Base-by-base conservation (phyloP, 2,888 invertebrate species). In the Clepsis dumicolana region DNA sequence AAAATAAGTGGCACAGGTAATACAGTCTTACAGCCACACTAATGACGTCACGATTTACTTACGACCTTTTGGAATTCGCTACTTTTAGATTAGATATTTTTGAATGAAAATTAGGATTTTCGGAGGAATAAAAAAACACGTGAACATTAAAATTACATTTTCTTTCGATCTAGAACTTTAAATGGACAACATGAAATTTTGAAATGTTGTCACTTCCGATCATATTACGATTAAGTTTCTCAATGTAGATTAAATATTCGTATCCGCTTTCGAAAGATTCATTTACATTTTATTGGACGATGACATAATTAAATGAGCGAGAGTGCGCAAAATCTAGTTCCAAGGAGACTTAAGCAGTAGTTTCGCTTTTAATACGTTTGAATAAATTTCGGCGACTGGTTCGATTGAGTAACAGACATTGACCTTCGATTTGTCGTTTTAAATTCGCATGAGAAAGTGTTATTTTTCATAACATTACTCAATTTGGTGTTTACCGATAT, bases 401-500 rank as follows among this genome's bases (percentile, higher is more conserved):
- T 73, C 54, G 69, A 72, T 76, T 75, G 73, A 76, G 71, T 73
- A 77, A 77, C 72, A 77, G 77, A 79, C 81, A 82, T 80, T 85
- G 84, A 82, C 85, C 86, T 85, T 86, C 77, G 69, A 72, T 74
- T 76, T 75, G 66, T 72, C 73, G 74, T 75, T 70, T 70, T 73
- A 77, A 75, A 74, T 77, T 77, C 54, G 73, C 76, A 75, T 79
- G 81, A 74, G 81, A 83, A 84, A 84, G 81, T 80, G 68, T 59
- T 64, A 52, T 59, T 64, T 57, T 64, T 68, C 64, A 59, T 59
- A 59, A 59, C 52, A 59, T 63, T 32, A 64, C 68, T 59, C 24
- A 14, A 52, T 57, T 57, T 41, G 21, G 21, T 50, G 50, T 38
- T 24, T 44, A 18, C 54, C 24, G 41, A n/a, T 16, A 35, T 50